phyloP scores from a whole-genome alignment of 2,888 invertebrate genomes.

The Tiliacea citrago region DNA sequence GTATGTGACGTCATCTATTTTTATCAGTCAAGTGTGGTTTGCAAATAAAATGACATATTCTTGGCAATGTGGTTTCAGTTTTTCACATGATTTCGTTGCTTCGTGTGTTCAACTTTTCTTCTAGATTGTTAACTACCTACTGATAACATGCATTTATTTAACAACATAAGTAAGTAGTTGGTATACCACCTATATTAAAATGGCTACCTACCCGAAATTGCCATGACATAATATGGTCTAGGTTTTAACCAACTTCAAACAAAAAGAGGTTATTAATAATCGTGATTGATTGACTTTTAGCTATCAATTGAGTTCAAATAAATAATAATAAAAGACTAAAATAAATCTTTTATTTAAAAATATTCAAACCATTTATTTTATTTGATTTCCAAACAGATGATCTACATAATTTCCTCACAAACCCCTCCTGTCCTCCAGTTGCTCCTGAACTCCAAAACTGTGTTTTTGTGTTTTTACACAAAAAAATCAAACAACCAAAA shows the following conservation, averaged over 20 bases:
- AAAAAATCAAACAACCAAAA: neutral
- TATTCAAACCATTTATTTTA: neutral
- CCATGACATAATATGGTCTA: neutral
- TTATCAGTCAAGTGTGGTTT: neutral
- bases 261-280: neutral
- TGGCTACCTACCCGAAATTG: too few species aligned
- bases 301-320: neutral
- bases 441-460: too few species aligned
- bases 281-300: neutral
- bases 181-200: neutral
- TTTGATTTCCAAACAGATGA: neutral
- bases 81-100: neutral
- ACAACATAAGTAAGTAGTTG: neutral
- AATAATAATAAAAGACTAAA: neutral
- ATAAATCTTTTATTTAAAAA: neutral
- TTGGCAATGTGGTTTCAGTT: neutral
- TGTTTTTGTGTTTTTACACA: too few species aligned
- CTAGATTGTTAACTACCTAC: neutral
- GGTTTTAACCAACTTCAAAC: neutral
- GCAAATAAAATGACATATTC: neutral
- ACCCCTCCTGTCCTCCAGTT: too few species aligned
- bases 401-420: neutral
- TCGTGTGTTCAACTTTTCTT: neutral
- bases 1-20: slow-evolving; percentile 25
- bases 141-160: too few species aligned